Evolutionary conservation across 2,797 vertebrate species (phyloP).

Genomic region (Cirrhinus molitorella): DNA sequence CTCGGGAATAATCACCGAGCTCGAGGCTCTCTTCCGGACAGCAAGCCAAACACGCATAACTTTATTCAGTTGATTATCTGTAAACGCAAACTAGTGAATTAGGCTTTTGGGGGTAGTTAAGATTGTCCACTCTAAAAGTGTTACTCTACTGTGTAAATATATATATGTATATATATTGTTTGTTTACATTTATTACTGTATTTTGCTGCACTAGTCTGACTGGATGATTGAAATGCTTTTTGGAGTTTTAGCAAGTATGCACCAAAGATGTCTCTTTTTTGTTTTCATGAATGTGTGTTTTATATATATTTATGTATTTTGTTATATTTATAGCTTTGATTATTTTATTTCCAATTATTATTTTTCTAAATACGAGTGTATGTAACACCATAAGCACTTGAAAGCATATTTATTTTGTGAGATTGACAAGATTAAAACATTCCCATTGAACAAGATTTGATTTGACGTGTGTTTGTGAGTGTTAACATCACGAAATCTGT

Average conservation of each 20-base stretch:
- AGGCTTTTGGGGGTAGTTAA: too few relatives aligned
- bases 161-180: background rate
- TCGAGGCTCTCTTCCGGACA: too few relatives aligned
- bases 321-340: slow-evolving; percentile 6
- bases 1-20: too few relatives aligned
- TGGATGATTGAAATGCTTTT: background rate
- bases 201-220: background rate
- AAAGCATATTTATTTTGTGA: slow-evolving; percentile 1
- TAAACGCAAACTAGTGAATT: too few relatives aligned
- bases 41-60: too few relatives aligned
- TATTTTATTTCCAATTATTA: background rate
- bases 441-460: background rate
- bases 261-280: background rate
- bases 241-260: background rate
- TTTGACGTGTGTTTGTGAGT: background rate
- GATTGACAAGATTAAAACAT: background rate
- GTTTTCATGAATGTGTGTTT: background rate
- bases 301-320: slow-evolving; percentile 23
- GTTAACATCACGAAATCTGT: background rate
- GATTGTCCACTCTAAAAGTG: too few relatives aligned
- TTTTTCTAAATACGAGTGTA: background rate
- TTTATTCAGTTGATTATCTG: too few relatives aligned
- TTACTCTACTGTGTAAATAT: background rate
- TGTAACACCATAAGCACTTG: background rate
- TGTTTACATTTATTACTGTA: slow-evolving; percentile 7